A percentile compares a stretch with the other conserved stretches of the same genome.
Conservation (phyloP, 37 sponge, comb jelly and placozoan species). For the Halisarca cf. caerulea region DNA sequence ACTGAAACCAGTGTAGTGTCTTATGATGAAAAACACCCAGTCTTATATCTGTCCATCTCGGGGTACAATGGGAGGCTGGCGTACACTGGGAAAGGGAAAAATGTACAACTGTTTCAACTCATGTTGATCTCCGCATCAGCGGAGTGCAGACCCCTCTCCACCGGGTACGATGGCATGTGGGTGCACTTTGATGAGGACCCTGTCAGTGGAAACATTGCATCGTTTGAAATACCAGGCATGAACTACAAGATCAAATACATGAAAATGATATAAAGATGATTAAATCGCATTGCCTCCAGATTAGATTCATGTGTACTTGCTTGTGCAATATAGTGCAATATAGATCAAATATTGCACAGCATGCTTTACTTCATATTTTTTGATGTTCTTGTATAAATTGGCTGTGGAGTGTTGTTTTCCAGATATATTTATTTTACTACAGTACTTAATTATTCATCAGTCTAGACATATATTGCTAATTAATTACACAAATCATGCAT, state of each 20-base stretch:
- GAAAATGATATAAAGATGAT: slow-evolving; percentile 11
- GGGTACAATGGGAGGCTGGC: background rate
- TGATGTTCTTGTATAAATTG: too few species aligned
- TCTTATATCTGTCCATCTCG: background rate
- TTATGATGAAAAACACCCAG: background rate
- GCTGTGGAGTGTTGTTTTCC: too few species aligned
- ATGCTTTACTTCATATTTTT: too few species aligned
- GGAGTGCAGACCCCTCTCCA: slow-evolving; percentile 8
- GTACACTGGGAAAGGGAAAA: slow-evolving; percentile 1
- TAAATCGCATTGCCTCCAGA: too few species aligned
- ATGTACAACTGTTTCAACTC: slow-evolving; percentile 51
- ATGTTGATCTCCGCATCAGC: slow-evolving; percentile 28
- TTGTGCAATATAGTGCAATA: too few species aligned
- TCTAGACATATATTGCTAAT: too few species aligned
- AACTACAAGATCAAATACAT: slow-evolving; percentile 32
- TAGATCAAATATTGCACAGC: too few species aligned
- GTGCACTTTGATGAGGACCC: slow-evolving; percentile 48
- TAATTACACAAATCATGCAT: too few species aligned
- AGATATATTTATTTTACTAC: too few species aligned
- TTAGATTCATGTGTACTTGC: too few species aligned
- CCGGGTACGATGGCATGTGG: slow-evolving; percentile 44
- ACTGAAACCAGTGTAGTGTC: background rate
- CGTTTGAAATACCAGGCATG: slow-evolving; percentile 55
- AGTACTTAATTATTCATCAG: too few species aligned
- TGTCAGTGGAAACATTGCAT: background rate